Percentiles rank a stretch among this genome's conserved stretches.
phyloP scores from a whole-genome alignment of 1,140 invertebrate genomes.

The Thereuonema tuberculata region DNA sequence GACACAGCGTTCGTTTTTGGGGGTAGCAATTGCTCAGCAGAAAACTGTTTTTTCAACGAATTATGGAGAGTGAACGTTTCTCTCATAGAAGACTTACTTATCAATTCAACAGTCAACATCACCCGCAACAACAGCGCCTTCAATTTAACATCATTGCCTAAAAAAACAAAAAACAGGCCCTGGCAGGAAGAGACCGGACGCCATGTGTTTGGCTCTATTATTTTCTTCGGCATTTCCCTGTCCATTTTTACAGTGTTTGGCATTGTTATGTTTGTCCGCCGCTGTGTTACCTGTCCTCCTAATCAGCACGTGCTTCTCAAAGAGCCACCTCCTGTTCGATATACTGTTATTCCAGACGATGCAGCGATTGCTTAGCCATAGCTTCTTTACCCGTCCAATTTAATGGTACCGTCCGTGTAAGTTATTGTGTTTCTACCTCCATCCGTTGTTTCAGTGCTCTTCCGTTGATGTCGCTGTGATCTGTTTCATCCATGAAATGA shows the following conservation, averaged over 20 bases:
- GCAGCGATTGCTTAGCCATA: neutral
- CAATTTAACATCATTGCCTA: neutral
- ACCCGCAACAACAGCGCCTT: neutral
- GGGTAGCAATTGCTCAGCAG: neutral
- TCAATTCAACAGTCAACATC: neutral
- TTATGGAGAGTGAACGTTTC: neutral
- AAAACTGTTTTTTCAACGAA: neutral
- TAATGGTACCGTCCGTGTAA: too few species aligned
- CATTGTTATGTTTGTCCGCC: slow-evolving; percentile 22
- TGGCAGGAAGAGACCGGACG: neutral
- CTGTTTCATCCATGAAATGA: too few species aligned
- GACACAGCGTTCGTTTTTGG: neutral
- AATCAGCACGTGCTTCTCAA: slow-evolving; percentile 16
- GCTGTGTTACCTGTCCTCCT: slow-evolving; percentile 25
- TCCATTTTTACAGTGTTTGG: slow-evolving; percentile 24
- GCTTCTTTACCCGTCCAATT: neutral
- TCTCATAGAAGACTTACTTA: neutral
- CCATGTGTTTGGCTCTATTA: slow-evolving; percentile 17
- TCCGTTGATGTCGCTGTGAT: too few species aligned
- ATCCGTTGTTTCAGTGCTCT: too few species aligned
- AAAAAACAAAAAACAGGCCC: neutral
- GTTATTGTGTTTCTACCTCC: too few species aligned
- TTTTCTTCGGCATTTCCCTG: slow-evolving; percentile 24
- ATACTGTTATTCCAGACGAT: slow-evolving; percentile 22
- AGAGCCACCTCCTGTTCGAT: slow-evolving; percentile 21